Base-by-base conservation (phyloP, 2,888 invertebrate species). In the Lomographa bimaculata region DNA sequence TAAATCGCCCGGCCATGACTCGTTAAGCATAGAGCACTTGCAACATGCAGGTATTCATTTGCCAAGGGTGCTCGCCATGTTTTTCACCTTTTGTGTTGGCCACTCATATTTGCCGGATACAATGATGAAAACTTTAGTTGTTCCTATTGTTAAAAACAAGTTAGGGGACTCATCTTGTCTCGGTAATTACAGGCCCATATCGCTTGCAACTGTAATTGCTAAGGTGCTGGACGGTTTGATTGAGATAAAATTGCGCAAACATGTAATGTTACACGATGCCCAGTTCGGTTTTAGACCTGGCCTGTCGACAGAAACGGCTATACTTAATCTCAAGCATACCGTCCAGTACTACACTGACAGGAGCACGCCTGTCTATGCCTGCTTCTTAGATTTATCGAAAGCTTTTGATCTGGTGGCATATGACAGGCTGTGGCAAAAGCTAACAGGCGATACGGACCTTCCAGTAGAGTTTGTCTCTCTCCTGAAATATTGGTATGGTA, bases 1-100 rank as follows among this genome's bases (percentile, higher is more conserved):
- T 1, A 36, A 36, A 14, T 36, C 27, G 7, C 36, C 36, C 2
- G 36, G 36, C 4, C 21, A 27, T 12, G 36, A 35, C 9, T 14
- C 26, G 6, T 20, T 35, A 7, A 35, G 35, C 25, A 20, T 35
- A 1, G 35, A 35, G 9, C 35, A 35, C 24, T 7, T 35, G 1
- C 11, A 20, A 8, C 9, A 23, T 6, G 36, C 36, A 6, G 27
- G 36, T 1, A 11, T 8, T 9, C 34, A 34, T 11, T 11, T 34
- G n/a, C 19, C 34, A 4, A 11, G 18, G 0, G 18, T 34, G 10
- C 26, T 26, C 0, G 18, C 25, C 3, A 18, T 25, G 34, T 19
- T 34, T 7, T 26, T 25, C 5, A 18, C 19, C 7, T 6, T 26
- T 5, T 34, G 14, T 14, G 14, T 14, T 14, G 14, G 14, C 16